Evolutionary conservation across 2,888 invertebrate species (phyloP).

Genomic region (Ectemnius cavifrons): DNA sequence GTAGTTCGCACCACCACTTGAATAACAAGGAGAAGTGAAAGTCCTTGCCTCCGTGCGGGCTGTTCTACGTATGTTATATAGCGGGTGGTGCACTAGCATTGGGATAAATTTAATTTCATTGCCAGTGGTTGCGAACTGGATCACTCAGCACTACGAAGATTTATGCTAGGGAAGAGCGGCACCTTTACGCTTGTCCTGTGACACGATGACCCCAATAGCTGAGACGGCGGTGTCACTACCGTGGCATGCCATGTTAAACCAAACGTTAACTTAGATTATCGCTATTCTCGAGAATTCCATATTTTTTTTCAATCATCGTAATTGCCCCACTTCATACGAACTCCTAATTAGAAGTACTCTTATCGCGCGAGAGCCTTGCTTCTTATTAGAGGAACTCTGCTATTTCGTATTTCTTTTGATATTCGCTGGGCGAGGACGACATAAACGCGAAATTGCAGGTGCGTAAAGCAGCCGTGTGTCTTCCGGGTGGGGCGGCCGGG

Average conservation of each 20-base stretch:
- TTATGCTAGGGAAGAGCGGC: constrained; percentile 8
- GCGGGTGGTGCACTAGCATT: constrained; percentile 19
- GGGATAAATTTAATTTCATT: constrained; percentile 39
- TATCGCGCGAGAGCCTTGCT: too few relatives aligned
- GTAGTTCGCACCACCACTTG: constrained; percentile 23
- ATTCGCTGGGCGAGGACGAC: constrained; percentile 2
- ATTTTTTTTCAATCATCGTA: too few relatives aligned
- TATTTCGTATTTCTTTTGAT: too few relatives aligned
- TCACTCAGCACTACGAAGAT: constrained; percentile 22
- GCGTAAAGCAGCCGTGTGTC: constrained; percentile 13
- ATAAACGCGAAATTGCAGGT: constrained; percentile 41
- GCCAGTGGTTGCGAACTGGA: constrained; percentile 15
- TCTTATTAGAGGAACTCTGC: too few relatives aligned
- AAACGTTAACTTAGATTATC: too few relatives aligned
- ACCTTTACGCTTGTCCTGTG: not conserved
- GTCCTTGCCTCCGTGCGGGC: constrained; percentile 11
- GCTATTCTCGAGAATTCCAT: too few relatives aligned
- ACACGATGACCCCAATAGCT: not conserved
- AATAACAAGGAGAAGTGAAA: constrained; percentile 34
- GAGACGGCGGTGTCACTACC: too few relatives aligned
- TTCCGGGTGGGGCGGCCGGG: too few relatives aligned
- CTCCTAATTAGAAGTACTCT: too few relatives aligned
- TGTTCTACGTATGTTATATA: constrained; percentile 1
- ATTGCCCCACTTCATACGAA: too few relatives aligned
- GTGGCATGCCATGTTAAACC: too few relatives aligned